These are phyloP conservation scores for Equus quagga DNA, from an alignment of 2,113 vertebrate species.

Conservation along the genomic window DNA sequence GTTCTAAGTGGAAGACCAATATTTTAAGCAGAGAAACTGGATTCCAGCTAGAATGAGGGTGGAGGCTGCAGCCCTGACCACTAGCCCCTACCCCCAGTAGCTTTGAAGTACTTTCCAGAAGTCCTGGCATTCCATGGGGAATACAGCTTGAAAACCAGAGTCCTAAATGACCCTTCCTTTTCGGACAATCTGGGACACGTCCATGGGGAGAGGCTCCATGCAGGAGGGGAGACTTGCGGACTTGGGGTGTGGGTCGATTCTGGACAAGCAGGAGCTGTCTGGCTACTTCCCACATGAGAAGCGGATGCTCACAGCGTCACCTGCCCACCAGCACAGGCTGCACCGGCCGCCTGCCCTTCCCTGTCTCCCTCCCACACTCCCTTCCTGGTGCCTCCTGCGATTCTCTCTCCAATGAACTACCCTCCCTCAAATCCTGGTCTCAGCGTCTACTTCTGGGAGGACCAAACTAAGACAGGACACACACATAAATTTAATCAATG, in stretches of 20 bases:
- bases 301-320: accelerated
- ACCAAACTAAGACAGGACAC: not conserved
- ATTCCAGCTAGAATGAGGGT: not conserved
- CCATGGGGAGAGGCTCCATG: not conserved
- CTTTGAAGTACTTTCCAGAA: not conserved
- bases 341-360: not conserved
- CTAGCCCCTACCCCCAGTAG: too few species aligned
- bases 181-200: not conserved
- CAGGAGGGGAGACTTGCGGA: too few species aligned
- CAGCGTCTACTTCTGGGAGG: not conserved
- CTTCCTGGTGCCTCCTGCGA: not conserved
- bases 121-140: not conserved
- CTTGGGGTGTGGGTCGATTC: not conserved
- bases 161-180: not conserved
- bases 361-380: not conserved
- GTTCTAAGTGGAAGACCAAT: not conserved
- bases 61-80: not conserved
- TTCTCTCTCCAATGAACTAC: not conserved
- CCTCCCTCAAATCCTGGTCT: not conserved
- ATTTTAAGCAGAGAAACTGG: not conserved
- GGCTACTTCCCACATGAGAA: not conserved
- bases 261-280: not conserved
- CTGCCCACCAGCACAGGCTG: not conserved
- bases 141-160: not conserved
- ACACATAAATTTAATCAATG: not conserved